Evolutionary conservation across 2,888 invertebrate species (phyloP).

Genomic region (Lamellibrachia satsuma): DNA sequence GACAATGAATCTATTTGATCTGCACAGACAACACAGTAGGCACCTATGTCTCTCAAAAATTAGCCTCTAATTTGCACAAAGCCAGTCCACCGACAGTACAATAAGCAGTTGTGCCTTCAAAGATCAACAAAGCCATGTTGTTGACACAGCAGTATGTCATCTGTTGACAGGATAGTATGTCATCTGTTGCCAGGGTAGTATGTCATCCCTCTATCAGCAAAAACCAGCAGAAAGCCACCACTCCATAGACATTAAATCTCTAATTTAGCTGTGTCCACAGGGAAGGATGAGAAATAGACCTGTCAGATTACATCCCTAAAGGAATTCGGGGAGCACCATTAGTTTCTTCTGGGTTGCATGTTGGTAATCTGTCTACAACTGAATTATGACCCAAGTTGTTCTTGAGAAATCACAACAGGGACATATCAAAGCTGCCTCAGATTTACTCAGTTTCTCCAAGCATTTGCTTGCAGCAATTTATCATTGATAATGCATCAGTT

Average conservation of each 20-base stretch:
- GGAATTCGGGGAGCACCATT: neutral
- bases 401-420: neutral
- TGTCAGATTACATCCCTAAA: neutral
- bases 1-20: no score
- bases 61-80: no score
- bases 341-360: neutral
- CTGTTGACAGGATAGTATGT: no score
- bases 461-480: neutral
- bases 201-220: neutral
- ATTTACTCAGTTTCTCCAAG: neutral
- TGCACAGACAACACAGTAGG: no score
- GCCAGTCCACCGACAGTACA: no score
- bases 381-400: conserved; percentile 13
- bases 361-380: conserved; percentile 10
- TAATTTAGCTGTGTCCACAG: neutral
- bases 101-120: no score
- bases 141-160: no score
- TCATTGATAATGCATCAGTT: neutral
- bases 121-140: no score
- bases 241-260: neutral
- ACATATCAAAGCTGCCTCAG: neutral
- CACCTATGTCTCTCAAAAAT: no score
- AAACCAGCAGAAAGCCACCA: neutral
- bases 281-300: neutral
- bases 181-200: neutral